Base-by-base conservation (phyloP, 2,113 vertebrate genomes). In the Tupaia tana region DNA sequence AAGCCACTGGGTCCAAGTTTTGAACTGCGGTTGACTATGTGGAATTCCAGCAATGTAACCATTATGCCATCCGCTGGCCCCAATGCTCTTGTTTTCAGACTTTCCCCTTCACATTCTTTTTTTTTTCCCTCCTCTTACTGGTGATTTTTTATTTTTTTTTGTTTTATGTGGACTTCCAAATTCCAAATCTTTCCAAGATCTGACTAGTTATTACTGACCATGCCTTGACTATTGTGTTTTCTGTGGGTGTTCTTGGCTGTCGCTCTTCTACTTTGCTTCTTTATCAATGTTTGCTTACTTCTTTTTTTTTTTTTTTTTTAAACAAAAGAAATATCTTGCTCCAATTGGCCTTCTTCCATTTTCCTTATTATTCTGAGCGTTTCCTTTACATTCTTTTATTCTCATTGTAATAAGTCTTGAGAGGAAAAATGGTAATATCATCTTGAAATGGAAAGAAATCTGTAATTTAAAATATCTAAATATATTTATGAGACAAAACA, bases 241-340 rank as follows among this genome's bases (percentile, higher is more conserved):
- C n/a, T 71, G 18, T 90, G 80, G 14, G n/a, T 91, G 13, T 93
- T 71, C 64, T 86, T 59, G 56, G 24, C 24, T 31, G 54, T 81
- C 69, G 29, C 19, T 83, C 78, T 88, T 69, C 43, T 19, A 34
- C 59, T 81, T 3, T 71, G 27, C 10, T 54, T 66, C 86, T 84
- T 71, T 8, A 77, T 86, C 25, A 93, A 67, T 93, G 82, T 78
- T 91, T 90, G 78, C 64, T 67, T 58, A 58, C 75, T 29, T 89
- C 12, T 29, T 58, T 92, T 86, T 67, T 31, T 89, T 12, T 29
- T 58, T 89, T 12, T 29, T 58, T 92, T 86, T 73, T 31, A 93
- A 80, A 82, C 70, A 69, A 70, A 58, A n/a, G 67, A 91, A 82
- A 59, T 78, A 3, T 71, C 74, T 93, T 91, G 31, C 24, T 24